Evolutionary conservation across 2,888 invertebrate genomes (phyloP), one percentile per base, ranked within the genome.

Genomic region (Biston betularia): DNA sequence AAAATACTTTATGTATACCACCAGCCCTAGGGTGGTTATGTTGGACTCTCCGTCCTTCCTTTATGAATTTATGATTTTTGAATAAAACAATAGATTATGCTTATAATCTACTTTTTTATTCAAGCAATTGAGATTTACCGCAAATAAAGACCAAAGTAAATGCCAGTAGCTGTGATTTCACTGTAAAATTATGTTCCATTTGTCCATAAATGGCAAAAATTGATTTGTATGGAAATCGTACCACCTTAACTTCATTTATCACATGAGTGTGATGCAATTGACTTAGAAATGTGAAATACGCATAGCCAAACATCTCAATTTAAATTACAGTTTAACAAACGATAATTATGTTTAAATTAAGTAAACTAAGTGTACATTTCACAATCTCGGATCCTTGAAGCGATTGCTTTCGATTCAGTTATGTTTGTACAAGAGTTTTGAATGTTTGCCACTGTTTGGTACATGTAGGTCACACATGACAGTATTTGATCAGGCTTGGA

Each of bases 391-490:
- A 38, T 46, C 57, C 46, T 57, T 46, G 57, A 24, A 14, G 11
- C 44, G 12, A 0, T 35, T 45, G 56, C 57, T 57, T 57, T 57
- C 56, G 45, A 56, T 56, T 56, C 35, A 11, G 15, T 38, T 48
- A 48, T 57, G 24, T 57, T 57, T 46, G 4, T 38, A 48, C 48
- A 57, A 53, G 52, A 14, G 56, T 56, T 45, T 34, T 46, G 14
- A 46, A 52, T 52, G 49, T 63, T 48, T 63, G 49, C 40, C 38
- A 54, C 38, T 40, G 53, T 63, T 55, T 14, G 45, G 6, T 9
- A n/a, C 0, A 57, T 46, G 57, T 57, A 38, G 57, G 46, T 4
- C 48, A 48, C 56, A 38, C 15, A 35, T 50, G 56, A 60, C 52
- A 48, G 12, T 62, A 48, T 62, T 57, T 49, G 42, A 62, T 44